Percentiles rank a stretch among this genome's conserved stretches.
Evolutionary conservation across 1,140 invertebrate species (phyloP).

Genomic region (Pseudomyrmex pallidus): DNA sequence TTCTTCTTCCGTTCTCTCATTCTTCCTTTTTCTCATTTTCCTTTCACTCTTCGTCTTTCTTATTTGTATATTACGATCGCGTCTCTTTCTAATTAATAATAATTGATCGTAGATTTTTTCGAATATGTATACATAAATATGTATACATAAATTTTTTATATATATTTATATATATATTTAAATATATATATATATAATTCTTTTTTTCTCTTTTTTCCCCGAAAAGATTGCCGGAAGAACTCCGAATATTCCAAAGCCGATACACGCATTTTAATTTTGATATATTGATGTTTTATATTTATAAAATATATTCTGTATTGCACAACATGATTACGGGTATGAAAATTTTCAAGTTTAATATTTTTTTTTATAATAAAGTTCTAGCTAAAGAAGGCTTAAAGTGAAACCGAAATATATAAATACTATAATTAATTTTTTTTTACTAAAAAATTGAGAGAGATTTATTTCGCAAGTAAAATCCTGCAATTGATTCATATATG

Average conservation of each 20-base stretch:
- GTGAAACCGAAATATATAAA: no score
- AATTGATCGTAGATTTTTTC: conserved; percentile 79
- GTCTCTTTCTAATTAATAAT: conserved; percentile 72
- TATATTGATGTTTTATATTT: conserved; percentile 15
- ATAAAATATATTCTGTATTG: no score
- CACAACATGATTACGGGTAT: no score
- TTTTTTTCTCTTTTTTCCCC: conserved; percentile 7
- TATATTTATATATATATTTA: conserved; percentile 72
- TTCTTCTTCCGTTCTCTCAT: conserved; percentile 33
- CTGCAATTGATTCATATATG: not conserved
- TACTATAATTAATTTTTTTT: no score
- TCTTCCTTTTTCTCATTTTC: conserved; percentile 41
- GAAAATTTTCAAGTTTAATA: no score
- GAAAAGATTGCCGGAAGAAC: conserved; percentile 52
- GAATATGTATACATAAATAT: conserved; percentile 77
- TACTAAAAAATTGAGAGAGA: no score
- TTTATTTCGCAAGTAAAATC: no score
- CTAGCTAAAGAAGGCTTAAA: no score
- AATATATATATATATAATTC: conserved; percentile 72
- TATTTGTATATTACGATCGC: conserved; percentile 50
- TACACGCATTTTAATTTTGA: conserved; percentile 17
- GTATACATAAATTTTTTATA: conserved; percentile 68
- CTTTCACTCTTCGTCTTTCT: not conserved
- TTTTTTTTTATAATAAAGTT: no score
- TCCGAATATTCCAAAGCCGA: not conserved